Conservation (phyloP, 1,140 invertebrate genomes). For the Drosophila trapezifrons region DNA sequence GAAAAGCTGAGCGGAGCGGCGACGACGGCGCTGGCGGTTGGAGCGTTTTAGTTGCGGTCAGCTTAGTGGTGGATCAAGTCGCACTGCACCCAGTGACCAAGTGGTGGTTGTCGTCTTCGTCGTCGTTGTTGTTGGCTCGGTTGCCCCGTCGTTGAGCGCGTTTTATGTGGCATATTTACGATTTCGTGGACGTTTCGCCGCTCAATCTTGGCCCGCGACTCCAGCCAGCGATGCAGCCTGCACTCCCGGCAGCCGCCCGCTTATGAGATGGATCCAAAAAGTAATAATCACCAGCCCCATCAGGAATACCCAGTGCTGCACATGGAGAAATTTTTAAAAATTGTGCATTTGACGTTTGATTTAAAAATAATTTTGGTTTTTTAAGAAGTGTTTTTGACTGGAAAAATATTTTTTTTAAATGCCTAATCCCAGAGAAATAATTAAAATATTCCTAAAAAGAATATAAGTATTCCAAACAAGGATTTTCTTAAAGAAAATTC, state of each 20-base stretch:
- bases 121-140: background rate
- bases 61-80: conserved; percentile 60
- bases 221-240: conserved; percentile 65
- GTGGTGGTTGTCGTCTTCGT: conserved; percentile 38
- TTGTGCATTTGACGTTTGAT: background rate
- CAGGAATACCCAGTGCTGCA: conserved; percentile 23
- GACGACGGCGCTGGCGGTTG: conserved; percentile 32
- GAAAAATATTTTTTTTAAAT: no score
- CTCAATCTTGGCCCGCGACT: conserved; percentile 35
- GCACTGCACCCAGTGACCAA: conserved; percentile 65
- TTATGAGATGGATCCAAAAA: conserved; percentile 79
- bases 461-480: no score
- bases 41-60: conserved; percentile 61
- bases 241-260: conserved; percentile 39
- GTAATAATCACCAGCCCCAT: conserved; percentile 69
- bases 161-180: conserved; percentile 66
- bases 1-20: conserved; percentile 35
- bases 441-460: no score
- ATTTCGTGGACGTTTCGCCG: conserved; percentile 54
- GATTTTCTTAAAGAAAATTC: no score
- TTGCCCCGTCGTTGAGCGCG: conserved; percentile 46
- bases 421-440: no score
- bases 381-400: background rate
- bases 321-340: conserved; percentile 7
- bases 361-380: background rate